phyloP scores from a whole-genome alignment of 2,797 vertebrate genomes.

The Sebastes minor region DNA sequence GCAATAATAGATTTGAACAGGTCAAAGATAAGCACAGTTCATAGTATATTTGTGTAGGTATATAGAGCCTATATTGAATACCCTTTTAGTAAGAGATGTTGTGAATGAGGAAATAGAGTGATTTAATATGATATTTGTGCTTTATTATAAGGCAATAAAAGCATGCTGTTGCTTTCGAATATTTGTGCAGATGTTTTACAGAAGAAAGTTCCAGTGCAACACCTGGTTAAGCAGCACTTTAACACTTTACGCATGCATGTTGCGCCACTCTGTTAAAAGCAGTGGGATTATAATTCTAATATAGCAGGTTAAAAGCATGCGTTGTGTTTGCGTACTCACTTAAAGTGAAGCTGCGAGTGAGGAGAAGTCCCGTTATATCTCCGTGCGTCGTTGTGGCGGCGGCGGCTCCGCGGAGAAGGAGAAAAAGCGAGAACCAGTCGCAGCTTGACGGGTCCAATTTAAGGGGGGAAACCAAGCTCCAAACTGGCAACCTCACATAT shows the following conservation, averaged over 20 bases:
- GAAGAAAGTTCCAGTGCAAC: slow-evolving; percentile 58
- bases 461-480: slow-evolving; percentile 5
- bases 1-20: too few species aligned
- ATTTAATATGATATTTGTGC: too few species aligned
- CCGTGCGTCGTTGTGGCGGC: slow-evolving; percentile 8
- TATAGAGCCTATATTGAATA: too few species aligned
- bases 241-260: slow-evolving; percentile 22
- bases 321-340: slow-evolving; percentile 46
- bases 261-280: not conserved
- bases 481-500: slow-evolving; percentile 40
- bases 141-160: not conserved
- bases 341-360: slow-evolving; percentile 2
- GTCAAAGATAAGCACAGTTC: too few species aligned
- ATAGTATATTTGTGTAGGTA: too few species aligned
- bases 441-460: slow-evolving; percentile 20
- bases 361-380: slow-evolving; percentile 25
- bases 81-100: too few species aligned
- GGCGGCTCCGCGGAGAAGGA: not conserved
- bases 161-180: not conserved
- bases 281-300: slow-evolving; percentile 15
- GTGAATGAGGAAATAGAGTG: too few species aligned
- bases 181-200: not conserved
- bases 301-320: not conserved
- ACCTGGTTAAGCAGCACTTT: slow-evolving; percentile 44
- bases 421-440: not conserved